These are phyloP conservation scores for Patella caerulea DNA, from an alignment of 2,888 invertebrate genomes.

Conservation along the genomic window DNA sequence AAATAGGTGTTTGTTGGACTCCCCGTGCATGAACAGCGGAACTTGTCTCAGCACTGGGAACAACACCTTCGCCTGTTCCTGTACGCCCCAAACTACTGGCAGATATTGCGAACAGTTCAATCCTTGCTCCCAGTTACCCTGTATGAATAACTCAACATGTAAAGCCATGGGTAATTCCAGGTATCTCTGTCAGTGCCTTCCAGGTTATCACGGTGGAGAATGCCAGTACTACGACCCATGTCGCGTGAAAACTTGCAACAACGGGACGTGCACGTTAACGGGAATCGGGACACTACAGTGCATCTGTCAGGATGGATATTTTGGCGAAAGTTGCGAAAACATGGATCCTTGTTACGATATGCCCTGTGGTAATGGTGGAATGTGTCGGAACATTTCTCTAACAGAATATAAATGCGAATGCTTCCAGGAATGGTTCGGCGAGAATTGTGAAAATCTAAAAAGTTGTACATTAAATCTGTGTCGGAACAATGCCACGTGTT, in stretches of 20 bases:
- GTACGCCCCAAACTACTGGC: slow-evolving; percentile 43
- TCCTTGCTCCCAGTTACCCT: slow-evolving; percentile 46
- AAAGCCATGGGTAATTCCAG: slow-evolving; percentile 35
- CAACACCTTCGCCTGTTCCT: slow-evolving; percentile 42
- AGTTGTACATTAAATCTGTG: slow-evolving; percentile 55
- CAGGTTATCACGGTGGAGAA: slow-evolving; percentile 54
- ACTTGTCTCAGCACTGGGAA: slow-evolving; percentile 54
- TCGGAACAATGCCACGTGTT: slow-evolving; percentile 53
- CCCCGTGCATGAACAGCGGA: slow-evolving; percentile 62
- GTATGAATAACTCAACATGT: slow-evolving; percentile 58
- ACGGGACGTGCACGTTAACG: slow-evolving; percentile 30
- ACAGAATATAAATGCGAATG: slow-evolving; percentile 55
- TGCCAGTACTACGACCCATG: slow-evolving; percentile 56
- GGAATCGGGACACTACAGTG: slow-evolving; percentile 24
- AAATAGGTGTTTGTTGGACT: slow-evolving; percentile 48
- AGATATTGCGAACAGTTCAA: slow-evolving; percentile 43
- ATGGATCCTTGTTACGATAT: slow-evolving; percentile 42
- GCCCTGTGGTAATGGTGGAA: slow-evolving; percentile 31
- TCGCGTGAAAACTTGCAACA: slow-evolving; percentile 28
- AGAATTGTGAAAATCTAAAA: slow-evolving; percentile 53
- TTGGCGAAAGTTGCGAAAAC: slow-evolving; percentile 44
- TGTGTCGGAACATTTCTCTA: slow-evolving; percentile 37
- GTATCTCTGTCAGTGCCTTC: slow-evolving; percentile 57
- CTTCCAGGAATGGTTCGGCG: slow-evolving; percentile 53
- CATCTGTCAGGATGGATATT: slow-evolving; percentile 43